Evolutionary conservation across 2,888 invertebrate species (phyloP).

Genomic region (Synanthedon tipuliformis): DNA sequence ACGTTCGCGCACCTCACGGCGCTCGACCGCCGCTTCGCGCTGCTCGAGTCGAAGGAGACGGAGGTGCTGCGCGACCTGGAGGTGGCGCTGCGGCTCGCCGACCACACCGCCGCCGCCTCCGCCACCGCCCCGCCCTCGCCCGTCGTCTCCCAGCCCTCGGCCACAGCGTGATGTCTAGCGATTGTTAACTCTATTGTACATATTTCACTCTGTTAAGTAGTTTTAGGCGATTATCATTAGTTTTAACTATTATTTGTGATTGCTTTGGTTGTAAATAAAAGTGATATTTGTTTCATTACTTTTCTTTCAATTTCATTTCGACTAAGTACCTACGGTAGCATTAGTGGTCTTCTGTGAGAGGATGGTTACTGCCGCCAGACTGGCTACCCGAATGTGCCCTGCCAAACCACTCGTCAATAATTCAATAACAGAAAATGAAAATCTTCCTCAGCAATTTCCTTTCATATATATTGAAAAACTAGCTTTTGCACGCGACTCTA

Average conservation of each 20-base stretch:
- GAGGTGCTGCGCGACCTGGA: constrained; percentile 86
- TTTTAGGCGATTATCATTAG: constrained; percentile 65
- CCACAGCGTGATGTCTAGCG: constrained; percentile 47
- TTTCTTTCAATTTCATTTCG: constrained; percentile 14
- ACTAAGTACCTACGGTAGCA: too few species aligned
- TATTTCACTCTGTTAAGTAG: constrained; percentile 68
- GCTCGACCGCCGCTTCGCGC: constrained; percentile 84
- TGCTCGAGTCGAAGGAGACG: constrained; percentile 96
- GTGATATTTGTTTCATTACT: constrained; percentile 70
- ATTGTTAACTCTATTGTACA: constrained; percentile 67
- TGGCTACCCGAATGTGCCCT: too few species aligned
- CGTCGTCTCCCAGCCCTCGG: constrained; percentile 65
- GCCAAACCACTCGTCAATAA: too few species aligned
- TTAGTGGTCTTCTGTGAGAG: too few species aligned
- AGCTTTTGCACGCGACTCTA: too few species aligned
- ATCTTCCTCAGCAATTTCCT: too few species aligned
- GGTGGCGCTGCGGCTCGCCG: constrained; percentile 79
- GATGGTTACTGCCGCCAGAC: too few species aligned
- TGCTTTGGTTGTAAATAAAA: constrained; percentile 70
- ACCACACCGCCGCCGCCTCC: constrained; percentile 21
- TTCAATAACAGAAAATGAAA: too few species aligned
- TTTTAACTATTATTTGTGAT: constrained; percentile 64
- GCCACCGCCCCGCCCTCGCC: constrained; percentile 45
- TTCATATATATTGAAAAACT: too few species aligned
- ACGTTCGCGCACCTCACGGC: constrained; percentile 96